Base-by-base conservation (phyloP, 2,113 vertebrate species). In the Silurus glanis region DNA sequence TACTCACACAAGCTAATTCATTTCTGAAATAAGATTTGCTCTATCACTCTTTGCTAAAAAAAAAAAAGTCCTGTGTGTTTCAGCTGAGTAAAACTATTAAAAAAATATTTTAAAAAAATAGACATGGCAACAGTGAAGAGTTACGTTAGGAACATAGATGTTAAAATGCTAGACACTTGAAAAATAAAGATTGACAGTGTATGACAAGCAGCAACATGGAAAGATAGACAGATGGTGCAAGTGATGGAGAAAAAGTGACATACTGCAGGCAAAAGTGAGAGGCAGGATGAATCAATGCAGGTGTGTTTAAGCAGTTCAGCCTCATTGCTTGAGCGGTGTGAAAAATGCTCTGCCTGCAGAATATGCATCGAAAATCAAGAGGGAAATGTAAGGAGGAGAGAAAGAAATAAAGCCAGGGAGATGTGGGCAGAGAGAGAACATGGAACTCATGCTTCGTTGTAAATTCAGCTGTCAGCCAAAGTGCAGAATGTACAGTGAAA, bases 271-370 rank as follows among this genome's bases (percentile, higher is more conserved):
- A 53, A 25, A 37, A 75, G 12, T n/a, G 21, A 25, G 47, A 51
- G 37, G 47, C 80, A 17, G 80, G 47, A 53, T 10, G 74, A 53
- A 78, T 37, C n/a, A 64, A 66, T 4, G 9, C 25, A 72, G 67
- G n/a, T 85, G 59, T 85, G 45, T 67, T 87, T 80, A 69, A 83
- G 21, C 59, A 81, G 82, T 69, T 67, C 58, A 81, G 82, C 86
- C 74, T 85, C 61, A 85, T 74, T 76, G 49, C 45, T 9, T 28
- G 0, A 9, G 7, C 9, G 9, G 55, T 71, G 47, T 75, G 55
- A 85, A 88, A 86, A 82, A 88, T 6, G 84, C 28, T 61, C 21
- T 85, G 88, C 86, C 86, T 75, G 55, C 23, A 89, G 84, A 83
- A 45, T 53, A 83, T 83, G 80, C 74, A 64, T 61, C 1, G 5